Evolutionary conservation across 1,140 invertebrate genomes (phyloP).

Genomic region (Ostrea edulis): DNA sequence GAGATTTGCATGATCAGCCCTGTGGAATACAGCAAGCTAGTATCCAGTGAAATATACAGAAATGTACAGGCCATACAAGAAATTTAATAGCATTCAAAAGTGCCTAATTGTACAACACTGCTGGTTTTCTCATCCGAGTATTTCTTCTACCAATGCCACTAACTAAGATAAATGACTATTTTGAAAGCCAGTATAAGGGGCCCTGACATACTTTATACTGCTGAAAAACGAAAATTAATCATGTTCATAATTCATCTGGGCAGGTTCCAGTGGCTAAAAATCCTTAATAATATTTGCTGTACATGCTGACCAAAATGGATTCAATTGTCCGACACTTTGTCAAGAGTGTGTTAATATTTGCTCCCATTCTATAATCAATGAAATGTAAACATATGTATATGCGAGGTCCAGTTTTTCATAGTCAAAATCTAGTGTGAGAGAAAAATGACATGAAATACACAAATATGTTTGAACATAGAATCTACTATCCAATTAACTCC

Average conservation of each 20-base stretch:
- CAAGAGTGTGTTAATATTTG: constrained; percentile 26
- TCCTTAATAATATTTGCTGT: constrained; percentile 33
- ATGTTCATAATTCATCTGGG: constrained; percentile 32
- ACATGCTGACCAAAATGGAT: constrained; percentile 31
- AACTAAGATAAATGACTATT: constrained; percentile 25
- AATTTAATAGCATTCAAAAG: background rate
- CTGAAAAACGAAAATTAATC: constrained; percentile 21
- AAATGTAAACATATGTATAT: constrained; percentile 23
- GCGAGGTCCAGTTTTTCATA: constrained; percentile 8
- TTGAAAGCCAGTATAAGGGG: background rate
- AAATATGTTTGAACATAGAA: background rate
- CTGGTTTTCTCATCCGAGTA: background rate
- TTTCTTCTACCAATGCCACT: background rate
- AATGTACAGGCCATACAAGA: too few species aligned
- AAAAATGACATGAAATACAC: background rate
- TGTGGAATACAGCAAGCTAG: too few species aligned
- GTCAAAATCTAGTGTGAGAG: background rate
- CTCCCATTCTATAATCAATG: constrained; percentile 26
- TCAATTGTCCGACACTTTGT: constrained; percentile 15
- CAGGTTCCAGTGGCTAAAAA: constrained; percentile 7
- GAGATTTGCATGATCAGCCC: too few species aligned
- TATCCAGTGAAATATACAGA: too few species aligned
- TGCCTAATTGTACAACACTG: too few species aligned
- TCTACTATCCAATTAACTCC: constrained; percentile 33
- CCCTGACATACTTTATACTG: background rate